Evolutionary conservation across 2,888 invertebrate genomes (phyloP), one percentile per base, ranked within the genome.

Genomic region (Bellardia pandia): DNA sequence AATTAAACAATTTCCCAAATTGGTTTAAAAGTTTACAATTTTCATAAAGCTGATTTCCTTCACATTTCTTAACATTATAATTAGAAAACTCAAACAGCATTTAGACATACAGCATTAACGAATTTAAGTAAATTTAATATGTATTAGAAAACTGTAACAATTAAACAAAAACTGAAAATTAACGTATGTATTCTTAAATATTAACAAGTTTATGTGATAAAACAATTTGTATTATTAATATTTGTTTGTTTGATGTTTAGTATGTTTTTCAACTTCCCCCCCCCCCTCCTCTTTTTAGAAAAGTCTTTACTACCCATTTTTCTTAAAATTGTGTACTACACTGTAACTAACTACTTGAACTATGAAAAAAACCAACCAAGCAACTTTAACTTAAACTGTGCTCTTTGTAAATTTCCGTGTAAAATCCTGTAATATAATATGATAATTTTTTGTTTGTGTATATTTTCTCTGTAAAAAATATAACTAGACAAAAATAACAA

Each of bases 371-470:
- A 16, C 16, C 48, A 23, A 23, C 23, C 23, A 23, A 23, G 23
- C 23, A 23, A 23, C 23, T 23, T 23, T 0, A 23, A 56, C 53
- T 30, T 11, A 14, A 72, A 78, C 81, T 81, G 77, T 78, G 64
- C 77, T 87, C 58, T 78, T 90, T 92, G 92, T 92, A 92, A 86
- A 92, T 91, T 92, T 91, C 88, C 62, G 90, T 92, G 92, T 92
- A 92, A 90, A 92, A 90, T 90, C 89, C 90, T 90, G 89, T 86
- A 83, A 69, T 23, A 86, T 80, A 88, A 66, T 75, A 45, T 66
- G n/a, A 79, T 23, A 81, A n/a, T 68, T 33, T 53, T 75, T 74
- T 30, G 77, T 85, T 85, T 69, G 62, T 84, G 74, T 78, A 53
- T 30, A 79, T 71, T 72, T 51, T 68, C 74, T 86, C 64, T 80